phyloP scores from a whole-genome alignment of 2,113 vertebrate genomes.

The Acanthochromis polyacanthus region DNA sequence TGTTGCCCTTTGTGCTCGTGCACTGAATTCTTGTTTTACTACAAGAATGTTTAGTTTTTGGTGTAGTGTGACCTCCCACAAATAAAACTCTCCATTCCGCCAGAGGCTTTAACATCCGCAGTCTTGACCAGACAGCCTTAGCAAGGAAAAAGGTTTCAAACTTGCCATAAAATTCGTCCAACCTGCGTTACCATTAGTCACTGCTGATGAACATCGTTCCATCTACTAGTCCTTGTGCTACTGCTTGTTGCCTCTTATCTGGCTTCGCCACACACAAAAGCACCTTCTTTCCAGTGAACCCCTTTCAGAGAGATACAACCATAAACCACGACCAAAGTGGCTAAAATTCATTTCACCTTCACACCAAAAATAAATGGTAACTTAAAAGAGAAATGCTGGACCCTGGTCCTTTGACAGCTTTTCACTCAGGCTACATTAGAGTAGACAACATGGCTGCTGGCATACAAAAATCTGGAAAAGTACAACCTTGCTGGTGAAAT shows the following conservation, averaged over 20 bases:
- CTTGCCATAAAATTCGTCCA: not conserved
- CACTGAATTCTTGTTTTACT: not conserved
- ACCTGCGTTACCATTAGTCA: not conserved
- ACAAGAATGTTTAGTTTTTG: not conserved
- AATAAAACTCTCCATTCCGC: not conserved
- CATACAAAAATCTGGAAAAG: not conserved
- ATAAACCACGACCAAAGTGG: constrained; percentile 27
- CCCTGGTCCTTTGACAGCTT: not conserved
- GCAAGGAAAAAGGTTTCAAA: not conserved
- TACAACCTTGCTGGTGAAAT: not conserved
- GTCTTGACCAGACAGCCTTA: not conserved
- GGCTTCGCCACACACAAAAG: constrained; percentile 1
- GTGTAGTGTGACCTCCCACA: not conserved
- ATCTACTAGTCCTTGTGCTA: constrained; percentile 1
- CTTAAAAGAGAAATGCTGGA: not conserved
- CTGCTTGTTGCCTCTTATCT: constrained; percentile 20
- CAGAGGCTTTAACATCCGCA: not conserved
- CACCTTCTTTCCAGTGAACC: constrained; percentile 13
- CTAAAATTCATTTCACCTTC: constrained; percentile 1
- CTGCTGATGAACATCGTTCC: not conserved
- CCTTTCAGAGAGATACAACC: constrained; percentile 23
- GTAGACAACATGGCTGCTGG: not conserved
- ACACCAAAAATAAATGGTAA: not conserved
- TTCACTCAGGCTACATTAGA: not conserved
- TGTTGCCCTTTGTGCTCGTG: not conserved